These are phyloP conservation scores for Allophyes oxyacanthae DNA, from an alignment of 2,888 invertebrate species.

Conservation along the genomic window DNA sequence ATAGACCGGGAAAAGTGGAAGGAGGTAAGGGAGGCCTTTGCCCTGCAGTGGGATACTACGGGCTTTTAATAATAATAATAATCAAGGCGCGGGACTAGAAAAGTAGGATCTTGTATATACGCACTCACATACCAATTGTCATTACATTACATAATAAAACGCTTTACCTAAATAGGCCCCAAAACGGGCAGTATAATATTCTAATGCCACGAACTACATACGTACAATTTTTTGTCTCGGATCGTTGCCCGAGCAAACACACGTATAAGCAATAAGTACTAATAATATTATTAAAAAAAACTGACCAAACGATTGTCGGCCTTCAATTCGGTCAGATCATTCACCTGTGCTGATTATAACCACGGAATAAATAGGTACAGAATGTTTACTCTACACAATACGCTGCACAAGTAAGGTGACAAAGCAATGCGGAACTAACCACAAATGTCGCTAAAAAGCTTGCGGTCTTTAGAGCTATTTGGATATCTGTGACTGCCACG, in stretches of 20 bases:
- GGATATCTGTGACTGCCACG: too few relatives aligned
- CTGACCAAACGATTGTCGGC: slow-evolving; percentile 81
- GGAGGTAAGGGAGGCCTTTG: too few relatives aligned
- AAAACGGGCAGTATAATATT: slow-evolving; percentile 53
- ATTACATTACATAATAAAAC: slow-evolving; percentile 35
- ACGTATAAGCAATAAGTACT: slow-evolving; percentile 70
- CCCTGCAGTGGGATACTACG: too few relatives aligned
- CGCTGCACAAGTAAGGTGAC: not conserved
- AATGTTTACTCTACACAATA: slow-evolving; percentile 28
- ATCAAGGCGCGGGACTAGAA: too few relatives aligned
- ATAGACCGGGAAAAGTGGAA: too few relatives aligned
- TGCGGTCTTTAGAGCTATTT: too few relatives aligned
- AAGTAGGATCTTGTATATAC: too few relatives aligned
- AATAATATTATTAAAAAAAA: slow-evolving; percentile 76
- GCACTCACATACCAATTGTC: slow-evolving; percentile 19
- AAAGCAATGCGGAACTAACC: too few relatives aligned
- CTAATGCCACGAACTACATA: slow-evolving; percentile 55
- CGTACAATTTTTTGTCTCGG: slow-evolving; percentile 63
- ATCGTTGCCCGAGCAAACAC: slow-evolving; percentile 73
- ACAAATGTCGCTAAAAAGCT: too few relatives aligned
- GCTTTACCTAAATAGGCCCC: slow-evolving; percentile 59
- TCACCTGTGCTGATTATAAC: slow-evolving; percentile 74
- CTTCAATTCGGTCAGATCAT: slow-evolving; percentile 83
- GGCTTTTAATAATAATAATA: too few relatives aligned
- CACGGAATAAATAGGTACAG: slow-evolving; percentile 22